Conservation (phyloP, 2,888 invertebrate genomes). For the Drepanosiphum platanoidis region DNA sequence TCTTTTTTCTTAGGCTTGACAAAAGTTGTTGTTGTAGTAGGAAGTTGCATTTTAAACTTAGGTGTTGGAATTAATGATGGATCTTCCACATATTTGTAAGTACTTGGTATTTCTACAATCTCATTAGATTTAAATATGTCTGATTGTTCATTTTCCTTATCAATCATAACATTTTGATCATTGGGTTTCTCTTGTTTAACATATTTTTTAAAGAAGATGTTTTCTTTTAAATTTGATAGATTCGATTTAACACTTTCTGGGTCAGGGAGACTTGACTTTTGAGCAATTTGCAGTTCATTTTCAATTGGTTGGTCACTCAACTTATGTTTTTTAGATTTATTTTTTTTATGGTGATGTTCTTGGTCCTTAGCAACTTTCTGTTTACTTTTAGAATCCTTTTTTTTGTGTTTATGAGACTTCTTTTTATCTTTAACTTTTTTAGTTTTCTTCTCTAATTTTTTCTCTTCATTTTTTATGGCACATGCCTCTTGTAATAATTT, state of each 20-base stretch:
- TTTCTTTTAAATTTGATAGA: constrained; percentile 56
- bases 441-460: constrained; percentile 38
- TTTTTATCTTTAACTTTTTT: constrained; percentile 57
- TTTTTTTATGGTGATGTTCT: constrained; percentile 60
- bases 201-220: constrained; percentile 53
- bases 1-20: constrained; percentile 55
- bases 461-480: constrained; percentile 51
- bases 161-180: constrained; percentile 43
- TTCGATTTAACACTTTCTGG: constrained; percentile 61
- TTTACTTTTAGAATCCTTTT: constrained; percentile 56
- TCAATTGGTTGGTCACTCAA: constrained; percentile 22
- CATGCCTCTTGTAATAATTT: constrained; percentile 53
- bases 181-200: constrained; percentile 56
- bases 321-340: constrained; percentile 53
- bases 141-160: constrained; percentile 45
- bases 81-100: constrained; percentile 52
- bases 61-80: constrained; percentile 58
- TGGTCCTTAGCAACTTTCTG: constrained; percentile 50
- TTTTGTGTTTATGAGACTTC: constrained; percentile 57
- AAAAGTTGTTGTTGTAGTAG: constrained; percentile 47
- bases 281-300: constrained; percentile 36
- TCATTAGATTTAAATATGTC: constrained; percentile 26
- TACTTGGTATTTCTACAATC: constrained; percentile 35
- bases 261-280: constrained; percentile 57
- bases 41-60: constrained; percentile 56